Evolutionary conservation across 2,113 vertebrate genomes (phyloP).

Genomic region (Equus przewalskii): DNA sequence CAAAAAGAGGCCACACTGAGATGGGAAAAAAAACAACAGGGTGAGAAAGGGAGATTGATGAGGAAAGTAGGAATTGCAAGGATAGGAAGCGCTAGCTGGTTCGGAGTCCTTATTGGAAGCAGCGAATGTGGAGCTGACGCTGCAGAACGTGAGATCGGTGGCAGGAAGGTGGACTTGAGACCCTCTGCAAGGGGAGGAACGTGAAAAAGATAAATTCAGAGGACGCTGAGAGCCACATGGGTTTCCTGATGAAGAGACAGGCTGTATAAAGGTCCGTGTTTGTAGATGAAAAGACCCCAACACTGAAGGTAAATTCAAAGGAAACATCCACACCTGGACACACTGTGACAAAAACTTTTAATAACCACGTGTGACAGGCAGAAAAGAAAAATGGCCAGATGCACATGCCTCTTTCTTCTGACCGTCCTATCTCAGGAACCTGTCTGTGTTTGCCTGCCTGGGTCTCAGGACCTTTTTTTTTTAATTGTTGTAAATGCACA

Average conservation of each 20-base stretch:
- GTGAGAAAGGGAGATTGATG: not conserved
- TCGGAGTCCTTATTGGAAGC: not conserved
- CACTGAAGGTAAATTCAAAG: not conserved
- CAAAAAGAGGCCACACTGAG: not conserved
- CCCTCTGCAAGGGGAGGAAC: not conserved
- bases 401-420: fast-evolving
- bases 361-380: not conserved
- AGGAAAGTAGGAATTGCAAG: not conserved
- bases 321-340: not conserved
- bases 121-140: fast-evolving
- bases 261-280: not conserved
- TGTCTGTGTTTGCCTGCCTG: not conserved
- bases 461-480: not conserved
- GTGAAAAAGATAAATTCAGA: not conserved
- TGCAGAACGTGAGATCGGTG: not conserved
- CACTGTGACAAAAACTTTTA: not conserved
- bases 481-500: not conserved
- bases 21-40: not conserved
- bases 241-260: not conserved
- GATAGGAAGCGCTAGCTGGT: not conserved
- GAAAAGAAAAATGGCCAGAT: not conserved
- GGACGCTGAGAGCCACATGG: not conserved
- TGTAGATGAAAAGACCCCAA: not conserved
- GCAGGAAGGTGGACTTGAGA: not conserved
- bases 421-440: not conserved